These are phyloP conservation scores for Molossus molossus DNA, from an alignment of 2,797 vertebrate species.

Conservation along the genomic window DNA sequence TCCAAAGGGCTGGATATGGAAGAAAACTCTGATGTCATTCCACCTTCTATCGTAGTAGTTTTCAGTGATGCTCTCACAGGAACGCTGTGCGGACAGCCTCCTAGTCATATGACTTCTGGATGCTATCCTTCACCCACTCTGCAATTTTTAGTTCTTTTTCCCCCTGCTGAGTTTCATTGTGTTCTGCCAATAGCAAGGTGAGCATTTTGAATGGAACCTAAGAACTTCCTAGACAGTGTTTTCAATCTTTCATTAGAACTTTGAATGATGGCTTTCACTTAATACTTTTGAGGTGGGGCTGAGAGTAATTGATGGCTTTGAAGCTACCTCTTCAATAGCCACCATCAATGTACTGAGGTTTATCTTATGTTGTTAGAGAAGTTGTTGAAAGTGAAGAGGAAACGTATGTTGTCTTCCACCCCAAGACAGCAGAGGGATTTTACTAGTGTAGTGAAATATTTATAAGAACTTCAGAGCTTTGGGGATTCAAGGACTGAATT, in stretches of 20 bases:
- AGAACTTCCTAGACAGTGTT: conserved; percentile 66
- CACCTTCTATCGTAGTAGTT: background rate
- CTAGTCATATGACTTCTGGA: background rate
- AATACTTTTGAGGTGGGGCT: conserved; percentile 73
- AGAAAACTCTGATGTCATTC: conserved; percentile 36
- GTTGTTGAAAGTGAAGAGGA: conserved; percentile 49
- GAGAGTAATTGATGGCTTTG: conserved; percentile 69
- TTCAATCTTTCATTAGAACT: conserved; percentile 80
- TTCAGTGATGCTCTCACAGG: background rate
- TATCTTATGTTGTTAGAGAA: conserved; percentile 61
- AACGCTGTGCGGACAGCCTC: background rate
- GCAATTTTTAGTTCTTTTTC: background rate
- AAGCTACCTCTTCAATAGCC: conserved; percentile 63
- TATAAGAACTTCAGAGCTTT: conserved; percentile 46
- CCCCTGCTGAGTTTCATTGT: background rate
- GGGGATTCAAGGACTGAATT: conserved; percentile 40
- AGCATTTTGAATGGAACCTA: conserved; percentile 45
- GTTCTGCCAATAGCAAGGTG: background rate
- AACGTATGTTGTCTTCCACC: background rate
- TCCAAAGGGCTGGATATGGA: background rate
- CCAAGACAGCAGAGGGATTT: conserved; percentile 32
- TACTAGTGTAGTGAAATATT: conserved; percentile 68
- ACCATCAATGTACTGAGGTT: conserved; percentile 39
- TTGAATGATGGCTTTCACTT: conserved; percentile 70
- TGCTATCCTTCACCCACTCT: background rate